A percentile compares a stretch with the other conserved stretches of the same genome.
Conservation (phyloP, 2,888 invertebrate genomes). For the Troides helena region DNA sequence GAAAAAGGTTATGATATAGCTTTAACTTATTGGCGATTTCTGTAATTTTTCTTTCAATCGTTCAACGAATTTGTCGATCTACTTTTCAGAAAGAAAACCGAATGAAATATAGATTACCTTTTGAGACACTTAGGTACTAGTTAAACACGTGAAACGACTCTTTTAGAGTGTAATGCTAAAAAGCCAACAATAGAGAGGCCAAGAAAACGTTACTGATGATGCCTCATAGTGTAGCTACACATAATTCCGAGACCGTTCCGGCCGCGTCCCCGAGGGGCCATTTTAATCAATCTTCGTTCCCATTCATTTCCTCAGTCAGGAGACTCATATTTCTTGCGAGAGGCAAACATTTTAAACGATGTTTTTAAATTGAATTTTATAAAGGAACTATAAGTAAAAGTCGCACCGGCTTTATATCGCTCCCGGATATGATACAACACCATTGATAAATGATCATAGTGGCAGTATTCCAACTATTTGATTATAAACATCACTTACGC, state of each 20-base stretch:
- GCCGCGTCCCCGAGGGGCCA: conserved; percentile 12
- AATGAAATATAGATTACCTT: too few species aligned
- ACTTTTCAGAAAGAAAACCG: too few species aligned
- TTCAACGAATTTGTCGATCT: too few species aligned
- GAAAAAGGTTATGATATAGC: too few species aligned
- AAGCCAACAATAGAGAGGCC: background rate
- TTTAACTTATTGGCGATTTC: too few species aligned
- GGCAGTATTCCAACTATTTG: background rate
- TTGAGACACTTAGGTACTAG: too few species aligned
- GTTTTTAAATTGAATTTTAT: conserved; percentile 16
- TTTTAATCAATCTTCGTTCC: conserved; percentile 20
- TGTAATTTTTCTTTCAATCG: too few species aligned
- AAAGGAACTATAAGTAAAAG: background rate
- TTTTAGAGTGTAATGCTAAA: background rate
- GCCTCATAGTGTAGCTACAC: conserved; percentile 3
- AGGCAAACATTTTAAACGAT: conserved; percentile 12
- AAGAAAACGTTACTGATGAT: conserved; percentile 6
- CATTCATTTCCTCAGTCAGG: conserved; percentile 10
- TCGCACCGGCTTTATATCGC: background rate
- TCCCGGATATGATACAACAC: background rate
- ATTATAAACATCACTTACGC: background rate
- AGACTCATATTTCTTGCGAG: conserved; percentile 6
- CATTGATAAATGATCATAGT: background rate
- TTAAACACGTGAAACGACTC: too few species aligned
- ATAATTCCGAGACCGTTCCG: conserved; percentile 8